Conservation (phyloP, 2,797 vertebrate species). For the Graptemys geographica region DNA sequence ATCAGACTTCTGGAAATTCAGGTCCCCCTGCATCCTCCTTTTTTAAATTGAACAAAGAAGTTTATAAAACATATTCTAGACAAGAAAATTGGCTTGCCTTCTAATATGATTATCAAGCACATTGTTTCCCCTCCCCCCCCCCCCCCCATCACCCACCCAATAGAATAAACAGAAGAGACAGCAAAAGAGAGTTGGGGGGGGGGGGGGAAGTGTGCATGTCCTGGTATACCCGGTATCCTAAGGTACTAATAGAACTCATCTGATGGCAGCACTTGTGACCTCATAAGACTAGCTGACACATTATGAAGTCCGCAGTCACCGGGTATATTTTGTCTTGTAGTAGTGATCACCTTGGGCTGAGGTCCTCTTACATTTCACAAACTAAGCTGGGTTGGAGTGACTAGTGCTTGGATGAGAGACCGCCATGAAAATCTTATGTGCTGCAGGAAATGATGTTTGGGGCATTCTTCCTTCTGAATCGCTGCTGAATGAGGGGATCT, state of each 20-base stretch:
- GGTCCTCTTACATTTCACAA: not conserved
- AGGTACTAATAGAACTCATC: not conserved
- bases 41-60: not conserved
- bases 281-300: not conserved
- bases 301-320: accelerated
- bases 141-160: accelerated
- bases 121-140: too few relatives aligned
- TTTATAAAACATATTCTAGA: not conserved
- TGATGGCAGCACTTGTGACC: not conserved
- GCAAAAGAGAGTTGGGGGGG: accelerated
- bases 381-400: not conserved
- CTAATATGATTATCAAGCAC: not conserved
- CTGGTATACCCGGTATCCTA: not conserved
- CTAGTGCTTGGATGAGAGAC: not conserved
- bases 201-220: accelerated
- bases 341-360: accelerated
- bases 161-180: not conserved
- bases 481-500: not conserved
- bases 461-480: not conserved
- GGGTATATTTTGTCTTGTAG: accelerated
- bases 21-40: not conserved
- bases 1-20: not conserved
- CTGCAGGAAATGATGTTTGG: not conserved
- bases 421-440: not conserved
- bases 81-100: not conserved